Evolutionary conservation across 2,888 invertebrate genomes (phyloP).

Genomic region (Hirtodrosophila trivittata): DNA sequence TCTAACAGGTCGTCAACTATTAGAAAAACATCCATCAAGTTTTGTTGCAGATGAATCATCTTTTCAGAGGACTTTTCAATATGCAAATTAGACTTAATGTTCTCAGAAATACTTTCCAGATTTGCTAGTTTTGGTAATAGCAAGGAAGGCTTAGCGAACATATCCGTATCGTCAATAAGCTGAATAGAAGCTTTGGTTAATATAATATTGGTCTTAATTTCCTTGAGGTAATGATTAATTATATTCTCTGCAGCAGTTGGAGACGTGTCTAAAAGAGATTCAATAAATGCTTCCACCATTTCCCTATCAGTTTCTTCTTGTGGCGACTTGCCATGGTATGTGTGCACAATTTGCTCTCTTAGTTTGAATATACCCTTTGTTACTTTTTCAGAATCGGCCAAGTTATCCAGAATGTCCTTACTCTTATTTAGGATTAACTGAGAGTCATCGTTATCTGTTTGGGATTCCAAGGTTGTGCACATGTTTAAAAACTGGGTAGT

Average conservation of each 20-base stretch:
- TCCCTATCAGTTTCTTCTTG: slow-evolving; percentile 34
- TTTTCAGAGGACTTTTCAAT: slow-evolving; percentile 66
- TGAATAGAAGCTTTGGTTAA: slow-evolving; percentile 36
- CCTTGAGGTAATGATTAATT: slow-evolving; percentile 28
- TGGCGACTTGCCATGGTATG: slow-evolving; percentile 68
- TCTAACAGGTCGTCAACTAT: slow-evolving; percentile 68
- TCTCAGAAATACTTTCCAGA: slow-evolving; percentile 44
- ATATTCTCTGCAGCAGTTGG: slow-evolving; percentile 41
- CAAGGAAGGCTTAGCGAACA: slow-evolving; percentile 38
- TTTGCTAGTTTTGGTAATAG: slow-evolving; percentile 45
- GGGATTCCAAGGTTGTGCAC: slow-evolving; percentile 1
- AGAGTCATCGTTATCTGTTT: slow-evolving; percentile 4
- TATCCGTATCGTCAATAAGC: slow-evolving; percentile 36
- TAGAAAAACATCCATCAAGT: slow-evolving; percentile 76
- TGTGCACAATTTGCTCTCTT: slow-evolving; percentile 78
- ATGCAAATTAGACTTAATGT: slow-evolving; percentile 23
- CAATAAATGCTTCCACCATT: slow-evolving; percentile 46
- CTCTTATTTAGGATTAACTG: slow-evolving; percentile 17
- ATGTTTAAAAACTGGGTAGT: slow-evolving; percentile 20
- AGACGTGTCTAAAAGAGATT: slow-evolving; percentile 37
- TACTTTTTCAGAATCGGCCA: slow-evolving; percentile 44
- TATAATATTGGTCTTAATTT: slow-evolving; percentile 47
- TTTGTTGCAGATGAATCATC: slow-evolving; percentile 73
- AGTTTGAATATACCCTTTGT: slow-evolving; percentile 73
- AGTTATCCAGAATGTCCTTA: slow-evolving; percentile 40